phyloP scores from a whole-genome alignment of 2,888 invertebrate species.

The Nowickia ferox region DNA sequence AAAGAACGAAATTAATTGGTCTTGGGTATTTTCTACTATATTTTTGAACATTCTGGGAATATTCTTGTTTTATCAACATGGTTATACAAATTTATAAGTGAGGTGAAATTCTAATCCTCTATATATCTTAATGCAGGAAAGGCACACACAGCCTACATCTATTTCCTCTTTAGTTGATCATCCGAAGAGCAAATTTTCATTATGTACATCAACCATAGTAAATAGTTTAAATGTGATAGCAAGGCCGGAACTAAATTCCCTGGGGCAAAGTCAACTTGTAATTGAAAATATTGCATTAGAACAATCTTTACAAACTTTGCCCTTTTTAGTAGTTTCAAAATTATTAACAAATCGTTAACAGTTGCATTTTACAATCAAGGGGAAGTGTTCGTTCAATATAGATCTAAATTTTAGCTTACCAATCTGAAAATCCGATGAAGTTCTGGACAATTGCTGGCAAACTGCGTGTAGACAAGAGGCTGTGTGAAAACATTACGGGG shows the following conservation, averaged over 20 bases:
- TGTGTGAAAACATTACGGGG: constrained; percentile 93
- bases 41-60: constrained; percentile 79
- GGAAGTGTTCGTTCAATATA: not conserved
- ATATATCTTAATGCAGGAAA: constrained; percentile 92
- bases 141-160: constrained; percentile 94
- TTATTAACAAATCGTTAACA: constrained; percentile 15
- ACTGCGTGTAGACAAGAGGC: constrained; percentile 91
- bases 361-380: not conserved
- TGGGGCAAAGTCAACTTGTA: constrained; percentile 91
- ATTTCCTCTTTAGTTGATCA: constrained; percentile 85
- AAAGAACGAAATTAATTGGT: too few relatives aligned
- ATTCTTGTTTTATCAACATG: constrained; percentile 78
- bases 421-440: constrained; percentile 89
- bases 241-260: constrained; percentile 94
- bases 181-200: constrained; percentile 75
- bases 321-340: constrained; percentile 85
- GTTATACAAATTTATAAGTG: constrained; percentile 85
- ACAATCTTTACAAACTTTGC: constrained; percentile 93
- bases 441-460: constrained; percentile 90
- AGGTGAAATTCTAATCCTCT: constrained; percentile 87
- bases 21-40: not conserved
- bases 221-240: constrained; percentile 95
- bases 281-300: constrained; percentile 92
- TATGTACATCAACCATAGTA: constrained; percentile 94
- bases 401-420: constrained; percentile 83